These are phyloP conservation scores for Nymphalis urticae DNA, from an alignment of 2,888 invertebrate species.

Conservation along the genomic window DNA sequence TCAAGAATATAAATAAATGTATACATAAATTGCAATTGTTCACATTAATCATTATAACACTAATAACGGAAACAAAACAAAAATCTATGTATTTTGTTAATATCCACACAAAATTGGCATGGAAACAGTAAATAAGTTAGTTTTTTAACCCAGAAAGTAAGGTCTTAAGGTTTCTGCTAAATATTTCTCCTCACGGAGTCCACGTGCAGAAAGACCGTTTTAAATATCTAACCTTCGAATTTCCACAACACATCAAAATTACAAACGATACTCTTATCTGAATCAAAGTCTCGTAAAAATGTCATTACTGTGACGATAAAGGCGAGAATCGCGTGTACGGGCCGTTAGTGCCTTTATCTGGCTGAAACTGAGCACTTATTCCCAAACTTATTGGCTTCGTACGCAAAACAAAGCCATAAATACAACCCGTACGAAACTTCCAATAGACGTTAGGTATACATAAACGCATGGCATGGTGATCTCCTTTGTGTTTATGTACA, in stretches of 20 bases:
- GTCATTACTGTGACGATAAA: constrained; percentile 44
- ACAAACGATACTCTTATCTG: constrained; percentile 44
- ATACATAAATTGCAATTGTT: too few species aligned
- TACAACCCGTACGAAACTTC: constrained; percentile 43
- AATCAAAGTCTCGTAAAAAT: constrained; percentile 45
- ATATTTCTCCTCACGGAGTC: too few species aligned
- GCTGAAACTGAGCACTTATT: constrained; percentile 44
- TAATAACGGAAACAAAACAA: too few species aligned
- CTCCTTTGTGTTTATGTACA: constrained; percentile 11
- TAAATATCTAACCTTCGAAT: constrained; percentile 25
- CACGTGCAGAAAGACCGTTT: not conserved
- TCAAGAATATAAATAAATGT: too few species aligned
- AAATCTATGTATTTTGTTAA: too few species aligned
- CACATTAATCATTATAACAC: too few species aligned
- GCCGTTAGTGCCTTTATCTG: constrained; percentile 46
- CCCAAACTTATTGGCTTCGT: constrained; percentile 45
- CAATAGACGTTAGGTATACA: constrained; percentile 35
- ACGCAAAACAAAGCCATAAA: constrained; percentile 47
- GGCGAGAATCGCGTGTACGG: constrained; percentile 43
- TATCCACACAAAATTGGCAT: too few species aligned
- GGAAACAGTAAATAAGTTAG: too few species aligned
- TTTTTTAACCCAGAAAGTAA: not conserved
- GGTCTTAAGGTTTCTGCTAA: not conserved
- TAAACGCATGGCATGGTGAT: constrained; percentile 15
- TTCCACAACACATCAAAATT: constrained; percentile 40